Evolutionary conservation across 2,113 vertebrate genomes (phyloP), one percentile per base, ranked within the genome.

Genomic region (Phylloscopus whistleri): DNA sequence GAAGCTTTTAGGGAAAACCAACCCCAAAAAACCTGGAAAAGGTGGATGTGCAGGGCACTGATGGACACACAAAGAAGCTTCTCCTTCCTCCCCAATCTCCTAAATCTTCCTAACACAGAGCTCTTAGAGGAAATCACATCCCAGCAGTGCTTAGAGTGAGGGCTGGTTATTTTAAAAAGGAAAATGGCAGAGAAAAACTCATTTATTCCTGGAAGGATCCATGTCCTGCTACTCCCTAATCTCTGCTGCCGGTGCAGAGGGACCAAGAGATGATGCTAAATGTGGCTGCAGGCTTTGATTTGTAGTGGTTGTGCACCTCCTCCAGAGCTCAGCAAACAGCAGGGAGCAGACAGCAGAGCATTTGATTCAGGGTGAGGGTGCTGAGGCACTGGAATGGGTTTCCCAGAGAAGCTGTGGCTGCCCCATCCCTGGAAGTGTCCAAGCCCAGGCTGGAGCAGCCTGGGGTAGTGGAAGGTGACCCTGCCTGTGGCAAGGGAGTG

Each of bases 241-340:
- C 68, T 22, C 64, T 58, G 46, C 35, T 23, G 1, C 0, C 33
- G 84, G 37, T 7, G 35, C 60, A 52, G 62, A 39, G 46, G 68
- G 26, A 44, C 21, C 35, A 10, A 2, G 62, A 24, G 78, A 16
- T 7, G 58, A 48, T 30, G 13, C 1, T 37, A 35, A 13, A 39
- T 0, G 15, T 9, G 26, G 74, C 1, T 46, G 43, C 2, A 55
- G 74, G 56, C 44, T 72, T 44, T 46, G 70, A 22, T 64, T 68
- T 28, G 49, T 1, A 3, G 12, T 1, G 6, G 49, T 2, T 2
- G 3, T 5, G 52, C 43, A 21, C 62, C 62, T 30, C 44, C 44
- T 52, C 28, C 2, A 1, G 31, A 39, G 43, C 33, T 44, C 46
- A 33, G 2, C 35, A 33, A 43, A 21, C 46, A 18, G 63, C 15